Base-by-base conservation (phyloP, 1,140 invertebrate genomes). In the Brachystomella parvula region DNA sequence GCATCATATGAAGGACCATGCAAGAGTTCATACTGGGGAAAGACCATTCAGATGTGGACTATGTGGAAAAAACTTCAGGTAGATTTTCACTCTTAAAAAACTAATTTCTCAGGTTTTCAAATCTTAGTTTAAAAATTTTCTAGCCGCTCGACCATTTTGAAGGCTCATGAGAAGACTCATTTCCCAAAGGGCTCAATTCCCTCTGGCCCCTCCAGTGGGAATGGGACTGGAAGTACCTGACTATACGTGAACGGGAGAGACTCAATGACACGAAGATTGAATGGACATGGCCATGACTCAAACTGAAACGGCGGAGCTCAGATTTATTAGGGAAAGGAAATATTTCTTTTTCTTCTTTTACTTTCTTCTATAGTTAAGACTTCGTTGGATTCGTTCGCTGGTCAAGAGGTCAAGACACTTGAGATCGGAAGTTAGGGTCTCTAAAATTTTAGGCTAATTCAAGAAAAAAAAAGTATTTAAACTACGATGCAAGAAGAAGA, bases 1-100 rank as follows among this genome's bases (percentile, higher is more conserved):
- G 56, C 89, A 92, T 77, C 90, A 92, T 80, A 92, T 94, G 90
- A 92, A 92, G 79, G 90, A 93, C 79, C 90, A 93, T 78, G 91
- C 89, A 79, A 85, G 89, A 74, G 90, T 92, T 61, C 66, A 69
- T 60, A 71, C 70, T 32, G 66, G 69, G 12, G 47, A 63, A 53
- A 53, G 49, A 24, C 49, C 49, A 53, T 53, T 53, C 49, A 53
- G 49, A 53, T 53, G 49, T 53, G 49, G 49, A 19, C 24, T 53
- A 24, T 53, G 49, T 53, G 49, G 49, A 24, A 53, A 53, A 24
- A 53, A 53, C 24, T 53, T 53, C 24, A 53, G 49, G 49, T 53
- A 53, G 49, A 26, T 6, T 6, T n/a, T 44, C 39, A 12, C n/a
- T 53, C 6, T 17, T 17, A 53, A 24, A 53, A 53, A 53, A 15